Base-by-base conservation (phyloP, 2,888 invertebrate species). In the Dexiosoma caninum region DNA sequence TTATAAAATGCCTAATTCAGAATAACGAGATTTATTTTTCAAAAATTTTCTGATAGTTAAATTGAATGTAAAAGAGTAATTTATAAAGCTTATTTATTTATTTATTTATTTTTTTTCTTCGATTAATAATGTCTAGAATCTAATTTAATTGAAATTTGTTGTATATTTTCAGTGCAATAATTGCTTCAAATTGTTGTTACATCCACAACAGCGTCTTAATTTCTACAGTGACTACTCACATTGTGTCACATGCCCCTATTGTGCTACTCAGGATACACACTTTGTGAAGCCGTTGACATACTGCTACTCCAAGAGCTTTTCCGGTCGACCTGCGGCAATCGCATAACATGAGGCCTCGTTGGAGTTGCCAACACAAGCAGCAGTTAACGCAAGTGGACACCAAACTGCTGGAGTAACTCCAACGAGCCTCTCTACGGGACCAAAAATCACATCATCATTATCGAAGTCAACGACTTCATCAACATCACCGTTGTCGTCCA, bases 211-310 rank as follows among this genome's bases (percentile, higher is more conserved):
- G 90, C 94, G 95, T 88, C 92, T 97, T 85, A 96, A 95, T 91
- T 96, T 94, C 93, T 98, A 96, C 93, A 97, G 97, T 86, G 97
- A 98, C 91, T 98, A 98, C 92, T 97, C 96, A 89, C 96, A 96
- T 89, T 94, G 95, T 86, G 94, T 96, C 88, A 94, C 95, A 85
- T 98, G 98, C 91, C 97, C 97, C 40, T 95, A 95, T 90, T 98
- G 98, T 92, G 94, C 95, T 86, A 93, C 94, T 67, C 92, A 95
- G 86, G 98, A 98, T 91, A 95, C 95, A 72, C 98, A 98, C 92
- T 98, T 98, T 92, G 97, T 98, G 85, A 97, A 97, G 92, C 95
- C 97, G 67, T 92, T 98, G 88, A 92, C 93, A 83, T 94, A 94
- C 91, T 96, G 96, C 92, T 96, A 95, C 93, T 93, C 95, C 87